Percentiles rank a stretch among this genome's conserved stretches.
Evolutionary conservation across 1,140 invertebrate species (phyloP).

Genomic region (Aphidius gifuensis): DNA sequence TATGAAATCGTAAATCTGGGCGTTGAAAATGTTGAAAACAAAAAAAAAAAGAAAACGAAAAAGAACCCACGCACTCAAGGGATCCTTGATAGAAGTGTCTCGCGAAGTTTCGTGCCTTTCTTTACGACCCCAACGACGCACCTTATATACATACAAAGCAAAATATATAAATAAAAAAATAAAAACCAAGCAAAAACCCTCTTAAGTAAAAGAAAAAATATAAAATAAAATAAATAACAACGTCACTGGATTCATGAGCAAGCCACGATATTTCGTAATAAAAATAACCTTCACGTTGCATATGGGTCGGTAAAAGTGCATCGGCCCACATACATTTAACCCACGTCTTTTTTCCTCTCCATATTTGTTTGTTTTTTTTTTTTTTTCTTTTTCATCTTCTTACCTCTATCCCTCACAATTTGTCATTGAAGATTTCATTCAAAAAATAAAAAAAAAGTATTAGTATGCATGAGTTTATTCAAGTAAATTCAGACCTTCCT

Average conservation of each 20-base stretch:
- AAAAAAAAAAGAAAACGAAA: background rate
- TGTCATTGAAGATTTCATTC: too few species aligned
- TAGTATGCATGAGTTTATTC: too few species aligned
- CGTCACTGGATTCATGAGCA: constrained; percentile 11
- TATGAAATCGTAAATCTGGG: constrained; percentile 16
- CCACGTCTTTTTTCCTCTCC: constrained; percentile 15
- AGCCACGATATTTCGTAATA: constrained; percentile 33
- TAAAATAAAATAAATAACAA: too few species aligned
- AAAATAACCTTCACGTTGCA: constrained; percentile 39
- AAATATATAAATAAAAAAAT: background rate
- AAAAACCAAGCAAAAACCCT: constrained; percentile 2
- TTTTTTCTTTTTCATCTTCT: constrained; percentile 8
- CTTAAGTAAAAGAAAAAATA: too few species aligned
- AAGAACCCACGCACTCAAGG: background rate
- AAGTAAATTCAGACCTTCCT: too few species aligned
- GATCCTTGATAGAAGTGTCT: constrained; percentile 4
- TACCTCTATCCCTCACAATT: background rate
- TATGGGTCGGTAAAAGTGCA: constrained; percentile 37
- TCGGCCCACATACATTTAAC: constrained; percentile 25
- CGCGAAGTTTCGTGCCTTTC: constrained; percentile 15
- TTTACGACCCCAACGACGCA: constrained; percentile 15
- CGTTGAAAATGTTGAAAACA: background rate
- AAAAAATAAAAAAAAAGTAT: too few species aligned
- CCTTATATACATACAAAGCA: constrained; percentile 2
- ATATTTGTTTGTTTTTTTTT: constrained; percentile 5